These are phyloP conservation scores for Cryptosula pallasiana DNA, from an alignment of 2,888 invertebrate species.

Conservation along the genomic window DNA sequence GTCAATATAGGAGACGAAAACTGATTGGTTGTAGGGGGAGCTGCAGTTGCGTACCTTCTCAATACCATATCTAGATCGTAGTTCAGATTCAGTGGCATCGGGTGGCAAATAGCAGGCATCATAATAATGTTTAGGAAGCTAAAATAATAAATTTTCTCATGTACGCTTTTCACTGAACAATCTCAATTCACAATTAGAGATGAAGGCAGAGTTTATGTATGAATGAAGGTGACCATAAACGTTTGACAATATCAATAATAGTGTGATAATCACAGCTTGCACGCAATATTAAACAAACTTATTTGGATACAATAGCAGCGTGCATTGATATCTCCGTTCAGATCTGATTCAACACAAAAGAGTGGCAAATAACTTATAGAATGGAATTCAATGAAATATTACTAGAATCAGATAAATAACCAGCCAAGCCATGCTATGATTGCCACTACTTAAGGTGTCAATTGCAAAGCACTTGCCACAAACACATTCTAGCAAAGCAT, in stretches of 20 bases:
- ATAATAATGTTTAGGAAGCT: slow-evolving; percentile 14
- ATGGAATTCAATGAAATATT: neutral
- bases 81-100: neutral
- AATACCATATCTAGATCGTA: neutral
- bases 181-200: too few relatives aligned
- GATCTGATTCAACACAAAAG: neutral
- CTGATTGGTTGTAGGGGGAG: slow-evolving; percentile 10
- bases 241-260: neutral
- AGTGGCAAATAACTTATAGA: neutral
- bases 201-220: too few relatives aligned
- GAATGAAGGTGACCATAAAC: too few relatives aligned
- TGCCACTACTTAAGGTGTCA: too few relatives aligned
- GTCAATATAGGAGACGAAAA: neutral
- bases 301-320: neutral
- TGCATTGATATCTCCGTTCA: neutral
- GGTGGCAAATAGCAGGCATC: neutral
- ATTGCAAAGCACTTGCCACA: too few relatives aligned
- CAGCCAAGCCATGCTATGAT: too few relatives aligned
- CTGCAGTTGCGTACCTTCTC: slow-evolving; percentile 20
- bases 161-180: too few relatives aligned
- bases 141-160: neutral
- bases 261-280: neutral
- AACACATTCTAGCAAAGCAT: too few relatives aligned
- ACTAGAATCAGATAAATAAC: too few relatives aligned
- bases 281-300: neutral